Evolutionary conservation across 2,113 vertebrate species (phyloP), one percentile per base, ranked within the genome.

Genomic region (Spea multiplicata): DNA sequence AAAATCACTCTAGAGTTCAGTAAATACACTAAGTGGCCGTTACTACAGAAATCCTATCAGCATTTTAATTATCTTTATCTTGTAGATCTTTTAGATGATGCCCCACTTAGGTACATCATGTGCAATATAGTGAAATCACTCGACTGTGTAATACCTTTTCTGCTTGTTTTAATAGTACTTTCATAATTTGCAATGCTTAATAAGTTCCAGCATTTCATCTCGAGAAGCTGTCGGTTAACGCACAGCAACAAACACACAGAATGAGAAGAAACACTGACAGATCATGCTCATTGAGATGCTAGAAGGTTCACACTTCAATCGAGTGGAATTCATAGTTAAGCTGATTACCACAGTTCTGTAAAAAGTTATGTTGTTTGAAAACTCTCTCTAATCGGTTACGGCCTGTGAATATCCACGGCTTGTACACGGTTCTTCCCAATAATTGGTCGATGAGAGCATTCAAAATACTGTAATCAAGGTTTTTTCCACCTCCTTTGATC

Each of bases 31-130:
- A 46, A 79, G 62, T 59, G 50, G 66, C 68, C 64, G 68, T 66
- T 10, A 66, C 65, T 55, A 50, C 62, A 44, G 70, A 53, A 61
- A 74, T 74, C 78, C 53, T 80, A 72, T 73, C 70, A 68, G 71
- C 73, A 80, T 80, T 80, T 68, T 74, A 80, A 80, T 80, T 80
- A 74, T 80, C 78, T 80, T 80, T 80, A 80, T 74, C 78, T 64
- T 59, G 71, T 80, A 68, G 64, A 74, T 74, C 70, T 74, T 74
- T 74, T 48, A 73, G 64, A 80, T 80, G 62, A 80, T 80, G 64
- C 71, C 77, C 71, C 71, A 80, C 71, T 80, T 74, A 80, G 65
- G 71, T n/a, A 74, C 78, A 80, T 80, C 44, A 80, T 80, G 67
- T 80, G 78, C 78, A 73, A 74, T 80, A 61, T 74, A 74, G 71